These are phyloP conservation scores for Plectropomus leopardus DNA, from an alignment of 2,113 vertebrate species.

Conservation along the genomic window DNA sequence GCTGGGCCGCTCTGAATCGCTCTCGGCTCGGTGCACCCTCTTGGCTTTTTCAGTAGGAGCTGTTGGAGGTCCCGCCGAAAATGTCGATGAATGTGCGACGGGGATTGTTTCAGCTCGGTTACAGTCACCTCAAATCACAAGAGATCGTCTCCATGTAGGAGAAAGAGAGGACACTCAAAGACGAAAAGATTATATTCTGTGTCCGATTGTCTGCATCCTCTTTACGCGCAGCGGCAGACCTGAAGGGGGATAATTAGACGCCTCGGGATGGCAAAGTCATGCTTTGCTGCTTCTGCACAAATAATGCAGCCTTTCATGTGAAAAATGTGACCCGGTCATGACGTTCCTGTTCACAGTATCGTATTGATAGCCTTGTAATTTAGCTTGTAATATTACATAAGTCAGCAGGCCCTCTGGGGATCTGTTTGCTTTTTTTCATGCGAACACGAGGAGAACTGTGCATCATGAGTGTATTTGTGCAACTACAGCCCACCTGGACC, in stretches of 20 bases:
- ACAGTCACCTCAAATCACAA: conserved; percentile 15
- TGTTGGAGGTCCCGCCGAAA: conserved; percentile 5
- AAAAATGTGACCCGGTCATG: conserved; percentile 11
- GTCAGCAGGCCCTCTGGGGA: conserved; percentile 1
- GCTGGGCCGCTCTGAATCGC: conserved; percentile 12
- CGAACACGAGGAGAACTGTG: neutral
- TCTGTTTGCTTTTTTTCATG: neutral
- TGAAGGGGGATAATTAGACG: conserved; percentile 57
- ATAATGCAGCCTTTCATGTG: conserved; percentile 31
- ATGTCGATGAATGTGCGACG: conserved; percentile 3
- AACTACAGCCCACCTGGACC: conserved; percentile 22
- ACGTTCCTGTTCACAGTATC: neutral
- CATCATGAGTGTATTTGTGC: neutral
- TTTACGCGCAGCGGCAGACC: conserved; percentile 37
- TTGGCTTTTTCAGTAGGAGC: conserved; percentile 7
- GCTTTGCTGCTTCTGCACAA: conserved; percentile 44
- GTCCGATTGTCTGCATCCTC: conserved; percentile 1
- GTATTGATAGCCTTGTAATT: conserved; percentile 20
- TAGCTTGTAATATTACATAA: conserved; percentile 4
- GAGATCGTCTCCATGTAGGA: neutral
- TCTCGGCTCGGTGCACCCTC: conserved; percentile 9
- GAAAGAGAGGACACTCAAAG: conserved; percentile 3
- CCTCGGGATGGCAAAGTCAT: conserved; percentile 51
- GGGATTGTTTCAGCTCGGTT: neutral
- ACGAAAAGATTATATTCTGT: conserved; percentile 18